Percentiles rank a stretch among this genome's conserved stretches.
Conservation (phyloP, 37 sponge, comb jelly and placozoan genomes). For the Diacarnus erythraeanus region DNA sequence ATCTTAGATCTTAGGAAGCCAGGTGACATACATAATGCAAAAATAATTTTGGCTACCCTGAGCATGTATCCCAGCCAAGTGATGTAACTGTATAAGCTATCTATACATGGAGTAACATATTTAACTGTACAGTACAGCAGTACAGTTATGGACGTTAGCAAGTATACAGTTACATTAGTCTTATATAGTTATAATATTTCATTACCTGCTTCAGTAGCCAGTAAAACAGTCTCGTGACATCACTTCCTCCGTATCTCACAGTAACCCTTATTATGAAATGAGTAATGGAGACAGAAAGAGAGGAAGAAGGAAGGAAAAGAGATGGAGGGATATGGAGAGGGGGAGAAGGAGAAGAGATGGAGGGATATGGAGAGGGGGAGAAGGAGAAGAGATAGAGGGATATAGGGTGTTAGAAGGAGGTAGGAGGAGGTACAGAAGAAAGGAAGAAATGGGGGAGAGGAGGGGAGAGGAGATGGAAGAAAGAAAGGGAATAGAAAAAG, state of each 20-base stretch:
- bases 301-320: not conserved
- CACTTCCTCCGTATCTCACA: slow-evolving; percentile 86
- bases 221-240: slow-evolving; percentile 80
- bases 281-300: not conserved
- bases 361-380: not conserved
- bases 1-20: no score
- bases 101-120: no score
- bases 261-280: slow-evolving; percentile 36
- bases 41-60: no score
- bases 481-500: not conserved
- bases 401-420: not conserved
- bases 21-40: no score
- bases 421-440: not conserved
- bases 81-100: no score
- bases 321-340: not conserved
- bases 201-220: slow-evolving; percentile 69
- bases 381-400: not conserved
- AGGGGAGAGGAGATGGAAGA: not conserved
- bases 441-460: not conserved
- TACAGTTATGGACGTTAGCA: no score
- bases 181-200: not conserved
- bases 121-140: no score
- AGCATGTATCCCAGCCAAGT: no score
- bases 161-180: no score
- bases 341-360: not conserved